A percentile compares a stretch with the other conserved stretches of the same genome.
phyloP scores from a whole-genome alignment of 2,888 invertebrate genomes.

The Rhamnusium bicolor region DNA sequence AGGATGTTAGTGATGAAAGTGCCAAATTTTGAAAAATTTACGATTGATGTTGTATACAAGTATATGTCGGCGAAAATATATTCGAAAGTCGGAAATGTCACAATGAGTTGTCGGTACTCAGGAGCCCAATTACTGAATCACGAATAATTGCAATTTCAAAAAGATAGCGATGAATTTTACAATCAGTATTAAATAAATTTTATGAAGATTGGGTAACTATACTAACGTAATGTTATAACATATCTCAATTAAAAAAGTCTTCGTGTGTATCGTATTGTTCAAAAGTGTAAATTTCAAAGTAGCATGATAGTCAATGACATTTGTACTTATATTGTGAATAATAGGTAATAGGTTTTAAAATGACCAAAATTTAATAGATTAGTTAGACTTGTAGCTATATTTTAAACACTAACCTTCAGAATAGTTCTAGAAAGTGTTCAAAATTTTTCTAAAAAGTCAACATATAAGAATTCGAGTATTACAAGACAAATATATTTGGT shows the following conservation, averaged over 20 bases:
- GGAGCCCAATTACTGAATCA: constrained; percentile 26
- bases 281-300: constrained; percentile 33
- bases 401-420: constrained; percentile 18
- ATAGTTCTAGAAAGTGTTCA: constrained; percentile 25
- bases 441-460: constrained; percentile 15
- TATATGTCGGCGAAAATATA: constrained; percentile 40
- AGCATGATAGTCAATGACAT: constrained; percentile 41
- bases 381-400: constrained; percentile 7
- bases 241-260: constrained; percentile 49
- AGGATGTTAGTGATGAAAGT: constrained; percentile 69
- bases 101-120: constrained; percentile 32
- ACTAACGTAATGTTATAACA: constrained; percentile 38
- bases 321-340: constrained; percentile 49
- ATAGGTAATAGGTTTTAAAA: constrained; percentile 48
- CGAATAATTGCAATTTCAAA: background rate
- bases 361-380: constrained; percentile 51
- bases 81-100: constrained; percentile 15
- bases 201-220: constrained; percentile 13
- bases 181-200: constrained; percentile 35
- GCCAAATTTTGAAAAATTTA: constrained; percentile 66
- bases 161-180: background rate
- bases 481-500: background rate
- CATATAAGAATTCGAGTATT: background rate
- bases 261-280: constrained; percentile 38
- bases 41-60: constrained; percentile 55